Percentiles rank a stretch among this genome's conserved stretches.
Conservation (phyloP, 2,113 vertebrate genomes). For the Lasiurus cinereus region DNA sequence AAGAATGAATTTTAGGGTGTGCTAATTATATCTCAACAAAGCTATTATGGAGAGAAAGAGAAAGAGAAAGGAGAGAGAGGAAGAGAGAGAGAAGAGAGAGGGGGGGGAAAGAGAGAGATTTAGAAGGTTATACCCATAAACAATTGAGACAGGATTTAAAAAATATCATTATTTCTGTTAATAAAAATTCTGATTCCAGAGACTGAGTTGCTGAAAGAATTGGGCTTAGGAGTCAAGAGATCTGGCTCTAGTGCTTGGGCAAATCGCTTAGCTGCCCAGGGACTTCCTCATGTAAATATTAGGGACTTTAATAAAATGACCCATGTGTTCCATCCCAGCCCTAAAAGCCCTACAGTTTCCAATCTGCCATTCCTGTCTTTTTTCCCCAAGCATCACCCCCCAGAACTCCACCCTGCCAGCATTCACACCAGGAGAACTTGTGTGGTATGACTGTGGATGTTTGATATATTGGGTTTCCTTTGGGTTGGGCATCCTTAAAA, state of each 20-base stretch:
- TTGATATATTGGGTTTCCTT: background rate
- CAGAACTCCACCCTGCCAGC: background rate
- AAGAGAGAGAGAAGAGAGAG: background rate
- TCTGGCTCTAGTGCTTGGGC: background rate
- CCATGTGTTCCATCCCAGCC: background rate
- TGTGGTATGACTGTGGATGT: background rate
- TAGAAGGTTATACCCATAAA: background rate
- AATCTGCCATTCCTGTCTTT: background rate
- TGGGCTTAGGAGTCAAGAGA: background rate
- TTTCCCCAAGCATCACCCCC: background rate
- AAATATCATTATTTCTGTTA: background rate
- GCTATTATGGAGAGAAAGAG: background rate
- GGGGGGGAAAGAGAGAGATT: background rate
- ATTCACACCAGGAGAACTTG: rapidly evolving
- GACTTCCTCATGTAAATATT: background rate
- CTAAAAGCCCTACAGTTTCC: background rate
- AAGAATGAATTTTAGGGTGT: background rate
- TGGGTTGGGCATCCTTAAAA: background rate
- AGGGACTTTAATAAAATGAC: background rate
- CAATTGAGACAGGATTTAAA: background rate
- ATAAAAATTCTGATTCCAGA: background rate
- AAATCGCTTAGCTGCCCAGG: too few relatives aligned
- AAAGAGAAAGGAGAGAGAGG: too few relatives aligned
- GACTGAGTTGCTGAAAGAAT: too few relatives aligned
- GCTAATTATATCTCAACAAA: background rate